A percentile compares a stretch with the other conserved stretches of the same genome.
Conservation (phyloP, 2,113 vertebrate genomes). For the Misgurnus mizolepis region DNA sequence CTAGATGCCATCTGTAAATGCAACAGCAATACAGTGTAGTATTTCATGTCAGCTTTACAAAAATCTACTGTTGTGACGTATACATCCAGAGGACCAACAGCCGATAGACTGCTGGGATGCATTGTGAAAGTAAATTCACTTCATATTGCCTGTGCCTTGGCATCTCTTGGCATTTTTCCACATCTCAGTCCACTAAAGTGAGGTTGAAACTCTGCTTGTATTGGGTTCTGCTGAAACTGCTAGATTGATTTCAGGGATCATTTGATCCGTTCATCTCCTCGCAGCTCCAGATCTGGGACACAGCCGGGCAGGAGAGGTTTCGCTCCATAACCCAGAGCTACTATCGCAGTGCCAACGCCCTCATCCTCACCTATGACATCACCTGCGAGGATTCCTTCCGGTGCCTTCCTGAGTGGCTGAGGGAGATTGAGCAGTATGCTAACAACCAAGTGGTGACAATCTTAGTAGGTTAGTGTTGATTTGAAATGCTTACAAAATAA, state of each 20-base stretch:
- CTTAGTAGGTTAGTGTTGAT: slow-evolving; percentile 87
- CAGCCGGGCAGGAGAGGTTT: slow-evolving; percentile 96
- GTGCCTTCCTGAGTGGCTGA: slow-evolving; percentile 97
- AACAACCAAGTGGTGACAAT: slow-evolving; percentile 98
- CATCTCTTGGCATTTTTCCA: neutral
- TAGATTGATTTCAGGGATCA: slow-evolving; percentile 22
- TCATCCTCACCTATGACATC: slow-evolving; percentile 98
- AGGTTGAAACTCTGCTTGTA: neutral
- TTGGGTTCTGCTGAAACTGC: slow-evolving; percentile 12
- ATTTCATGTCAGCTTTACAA: too few species aligned
- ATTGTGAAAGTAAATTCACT: too few species aligned
- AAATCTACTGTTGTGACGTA: too few species aligned
- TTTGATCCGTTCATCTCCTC: slow-evolving; percentile 39
- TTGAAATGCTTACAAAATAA: neutral
- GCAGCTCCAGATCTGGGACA: slow-evolving; percentile 99
- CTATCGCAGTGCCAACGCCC: slow-evolving; percentile 96
- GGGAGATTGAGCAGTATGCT: slow-evolving; percentile 97
- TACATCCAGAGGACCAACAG: too few species aligned
- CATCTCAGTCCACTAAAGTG: neutral
- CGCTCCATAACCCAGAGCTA: slow-evolving; percentile 99
- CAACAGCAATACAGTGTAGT: too few species aligned
- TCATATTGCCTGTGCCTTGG: neutral
- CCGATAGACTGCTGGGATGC: too few species aligned
- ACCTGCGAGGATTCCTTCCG: slow-evolving; percentile 98
- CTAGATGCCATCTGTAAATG: too few species aligned